Conservation (phyloP, 2,113 vertebrate species). For the Oenanthe melanoleuca region DNA sequence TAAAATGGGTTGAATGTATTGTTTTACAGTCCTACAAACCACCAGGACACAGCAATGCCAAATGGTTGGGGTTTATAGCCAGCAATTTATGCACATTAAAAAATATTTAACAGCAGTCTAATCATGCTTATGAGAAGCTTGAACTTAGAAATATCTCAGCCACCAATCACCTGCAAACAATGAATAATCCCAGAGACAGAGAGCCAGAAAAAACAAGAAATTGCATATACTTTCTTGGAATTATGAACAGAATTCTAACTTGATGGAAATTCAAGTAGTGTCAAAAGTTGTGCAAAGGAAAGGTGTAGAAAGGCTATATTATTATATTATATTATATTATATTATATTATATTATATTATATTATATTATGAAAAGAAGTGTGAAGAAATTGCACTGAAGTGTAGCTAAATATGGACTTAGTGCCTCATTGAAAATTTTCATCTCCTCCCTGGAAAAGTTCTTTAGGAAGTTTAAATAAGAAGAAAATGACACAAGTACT, state of each 20-base stretch:
- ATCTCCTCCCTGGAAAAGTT: neutral
- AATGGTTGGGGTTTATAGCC: conserved; percentile 20
- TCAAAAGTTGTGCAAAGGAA: conserved; percentile 35
- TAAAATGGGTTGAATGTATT: neutral
- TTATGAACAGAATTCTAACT: conserved; percentile 33
- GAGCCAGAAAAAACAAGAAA: conserved; percentile 42
- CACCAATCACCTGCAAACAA: conserved; percentile 46
- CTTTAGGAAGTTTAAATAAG: conserved; percentile 18
- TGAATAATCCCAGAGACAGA: conserved; percentile 19
- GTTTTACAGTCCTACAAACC: conserved; percentile 2
- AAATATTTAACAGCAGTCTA: conserved; percentile 45
- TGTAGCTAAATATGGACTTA: conserved; percentile 7
- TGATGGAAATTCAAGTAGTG: conserved; percentile 38
- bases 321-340: neutral
- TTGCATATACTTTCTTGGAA: conserved; percentile 47
- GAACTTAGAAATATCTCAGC: conserved; percentile 45
- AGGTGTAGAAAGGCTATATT: conserved; percentile 5
- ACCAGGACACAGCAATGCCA: conserved; percentile 16
- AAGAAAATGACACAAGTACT: conserved; percentile 22
- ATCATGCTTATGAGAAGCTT: neutral
- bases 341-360: neutral
- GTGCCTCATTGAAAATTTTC: neutral
- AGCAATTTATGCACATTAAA: conserved; percentile 10
- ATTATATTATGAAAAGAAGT: conserved; percentile 2
- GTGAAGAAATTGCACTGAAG: conserved; percentile 40